These are phyloP conservation scores for Neocloeon triangulifer DNA, from an alignment of 1,140 invertebrate species.

Conservation along the genomic window DNA sequence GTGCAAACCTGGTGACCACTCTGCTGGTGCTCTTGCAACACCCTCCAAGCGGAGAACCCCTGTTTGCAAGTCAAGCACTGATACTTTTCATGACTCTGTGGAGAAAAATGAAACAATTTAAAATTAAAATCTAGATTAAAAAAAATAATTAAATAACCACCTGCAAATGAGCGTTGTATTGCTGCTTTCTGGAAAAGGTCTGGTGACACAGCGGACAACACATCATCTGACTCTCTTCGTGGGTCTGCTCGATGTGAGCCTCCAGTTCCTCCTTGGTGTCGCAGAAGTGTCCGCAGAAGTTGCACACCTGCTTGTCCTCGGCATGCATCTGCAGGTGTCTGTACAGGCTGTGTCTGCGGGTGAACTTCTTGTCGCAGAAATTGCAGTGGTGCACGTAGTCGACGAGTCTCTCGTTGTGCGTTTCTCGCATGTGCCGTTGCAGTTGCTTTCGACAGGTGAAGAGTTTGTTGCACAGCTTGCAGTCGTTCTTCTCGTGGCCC, in stretches of 20 bases:
- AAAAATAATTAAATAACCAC: too few relatives aligned
- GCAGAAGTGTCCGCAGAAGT: background rate
- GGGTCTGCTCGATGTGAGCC: background rate
- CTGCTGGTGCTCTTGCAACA: too few relatives aligned
- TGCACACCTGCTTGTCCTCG: background rate
- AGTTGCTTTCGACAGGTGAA: background rate
- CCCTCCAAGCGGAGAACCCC: too few relatives aligned
- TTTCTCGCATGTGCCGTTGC: background rate
- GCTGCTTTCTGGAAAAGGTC: background rate
- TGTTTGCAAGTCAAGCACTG: too few relatives aligned
- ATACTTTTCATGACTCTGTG: too few relatives aligned
- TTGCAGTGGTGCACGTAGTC: background rate
- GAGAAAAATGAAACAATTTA: too few relatives aligned
- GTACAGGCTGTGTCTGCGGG: background rate
- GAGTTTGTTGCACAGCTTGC: background rate
- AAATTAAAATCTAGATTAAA: too few relatives aligned
- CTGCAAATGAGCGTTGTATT: background rate
- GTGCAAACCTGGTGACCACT: too few relatives aligned
- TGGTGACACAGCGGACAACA: background rate
- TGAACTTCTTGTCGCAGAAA: background rate
- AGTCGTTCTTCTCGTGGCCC: background rate
- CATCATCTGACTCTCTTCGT: background rate
- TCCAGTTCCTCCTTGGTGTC: background rate
- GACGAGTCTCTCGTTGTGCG: too few relatives aligned
- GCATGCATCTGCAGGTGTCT: background rate